Percentiles rank a stretch among this genome's conserved stretches.
Conservation (phyloP, 2,797 vertebrate genomes). For the Crocodylus rhombifer region DNA sequence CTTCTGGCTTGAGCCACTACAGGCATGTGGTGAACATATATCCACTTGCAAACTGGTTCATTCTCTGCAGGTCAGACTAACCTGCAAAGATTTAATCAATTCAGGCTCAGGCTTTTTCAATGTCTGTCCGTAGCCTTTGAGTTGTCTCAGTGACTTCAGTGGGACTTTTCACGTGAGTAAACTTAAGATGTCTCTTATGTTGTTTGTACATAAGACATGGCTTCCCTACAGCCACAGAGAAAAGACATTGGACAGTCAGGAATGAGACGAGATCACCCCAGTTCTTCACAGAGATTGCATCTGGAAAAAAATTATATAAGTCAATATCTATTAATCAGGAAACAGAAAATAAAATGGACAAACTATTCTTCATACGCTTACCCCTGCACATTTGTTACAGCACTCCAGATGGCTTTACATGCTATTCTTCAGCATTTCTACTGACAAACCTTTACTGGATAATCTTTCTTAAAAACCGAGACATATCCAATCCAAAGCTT, state of each 20-base stretch:
- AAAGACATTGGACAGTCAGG: neutral
- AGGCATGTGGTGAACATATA: too few species aligned
- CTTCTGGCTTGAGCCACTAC: too few species aligned
- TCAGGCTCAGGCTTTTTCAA: too few species aligned
- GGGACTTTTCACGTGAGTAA: neutral
- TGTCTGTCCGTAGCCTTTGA: too few species aligned
- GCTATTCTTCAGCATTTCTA: constrained; percentile 57
- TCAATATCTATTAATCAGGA: constrained; percentile 41
- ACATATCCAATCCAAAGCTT: neutral
- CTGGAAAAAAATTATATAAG: neutral
- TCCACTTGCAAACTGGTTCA: too few species aligned
- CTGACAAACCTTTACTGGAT: neutral
- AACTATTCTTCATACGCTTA: constrained; percentile 45
- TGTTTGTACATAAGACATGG: neutral
- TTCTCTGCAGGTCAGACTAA: too few species aligned
- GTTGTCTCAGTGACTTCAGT: neutral
- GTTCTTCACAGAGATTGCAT: constrained; percentile 13
- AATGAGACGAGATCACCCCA: constrained; percentile 38
- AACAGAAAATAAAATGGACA: constrained; percentile 47
- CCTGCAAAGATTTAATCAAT: too few species aligned
- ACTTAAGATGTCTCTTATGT: neutral
- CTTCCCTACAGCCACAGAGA: neutral
- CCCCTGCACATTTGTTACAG: constrained; percentile 23
- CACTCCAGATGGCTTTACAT: constrained; percentile 34
- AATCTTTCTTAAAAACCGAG: neutral